Conservation (phyloP, 2,888 invertebrate species). For the Mechanitis messenoides region DNA sequence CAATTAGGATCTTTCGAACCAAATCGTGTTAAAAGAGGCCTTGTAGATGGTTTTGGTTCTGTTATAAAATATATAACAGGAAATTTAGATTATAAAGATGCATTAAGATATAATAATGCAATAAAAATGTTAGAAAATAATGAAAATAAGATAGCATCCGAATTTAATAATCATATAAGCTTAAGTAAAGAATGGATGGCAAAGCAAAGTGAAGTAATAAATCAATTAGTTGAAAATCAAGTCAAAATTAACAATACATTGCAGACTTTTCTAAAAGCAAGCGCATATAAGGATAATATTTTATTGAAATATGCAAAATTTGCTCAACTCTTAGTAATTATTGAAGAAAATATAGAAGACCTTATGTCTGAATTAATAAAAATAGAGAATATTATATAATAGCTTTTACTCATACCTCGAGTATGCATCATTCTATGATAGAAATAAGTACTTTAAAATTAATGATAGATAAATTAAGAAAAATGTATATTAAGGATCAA, state of each 20-base stretch:
- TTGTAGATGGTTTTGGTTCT: no score
- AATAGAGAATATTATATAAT: slow-evolving; percentile 28
- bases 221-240: neutral
- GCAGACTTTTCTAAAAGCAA: neutral
- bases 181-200: neutral
- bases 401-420: slow-evolving; percentile 26
- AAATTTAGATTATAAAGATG: no score
- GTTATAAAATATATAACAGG: no score
- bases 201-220: neutral
- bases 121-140: no score
- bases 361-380: slow-evolving; percentile 22
- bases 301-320: neutral
- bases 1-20: neutral
- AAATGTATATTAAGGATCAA: slow-evolving; percentile 12
- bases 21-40: no score
- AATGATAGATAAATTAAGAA: slow-evolving; percentile 17
- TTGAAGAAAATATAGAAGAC: slow-evolving; percentile 25
- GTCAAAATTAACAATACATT: neutral
- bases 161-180: no score
- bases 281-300: neutral
- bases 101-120: no score
- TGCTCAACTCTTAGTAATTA: slow-evolving; percentile 12
- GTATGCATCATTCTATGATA: slow-evolving; percentile 27
- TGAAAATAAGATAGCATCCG: no score
- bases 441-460: slow-evolving; percentile 20